Evolutionary conservation across 2,113 vertebrate genomes (phyloP), one percentile per base, ranked within the genome.

Genomic region (Tragulus kanchil): DNA sequence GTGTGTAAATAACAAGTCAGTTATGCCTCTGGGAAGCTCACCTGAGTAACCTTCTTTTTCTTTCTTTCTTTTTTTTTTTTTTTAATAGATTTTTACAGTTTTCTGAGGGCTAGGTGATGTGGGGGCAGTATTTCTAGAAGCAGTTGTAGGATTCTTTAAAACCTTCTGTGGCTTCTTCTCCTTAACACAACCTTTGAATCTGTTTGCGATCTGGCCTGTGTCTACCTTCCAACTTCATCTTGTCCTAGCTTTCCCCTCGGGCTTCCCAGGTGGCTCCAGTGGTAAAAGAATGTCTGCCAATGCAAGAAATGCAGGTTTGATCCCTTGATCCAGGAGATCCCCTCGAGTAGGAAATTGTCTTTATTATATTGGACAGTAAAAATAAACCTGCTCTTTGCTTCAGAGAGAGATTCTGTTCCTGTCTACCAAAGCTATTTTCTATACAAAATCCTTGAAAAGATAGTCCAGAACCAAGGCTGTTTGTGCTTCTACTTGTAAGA

Each of bases 311-410:
- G 36, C 11, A 71, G 36, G 67, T 71, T 71, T 1, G 0, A 42
- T 71, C n/a, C 67, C 17, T 71, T 17, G 36, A 19, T 23, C 12
- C n/a, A 36, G 19, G 42, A 71, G 36, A 42, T 71, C 36, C 67
- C 65, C 31, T 67, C n/a, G n/a, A n/a, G n/a, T n/a, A n/a, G n/a
- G n/a, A n/a, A n/a, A 16, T 95, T 64, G 13, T 82, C 56, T 94
- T 90, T 78, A 87, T 90, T 62, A 62, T 52, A 73, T 3, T 82
- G 42, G 25, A 90, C 26, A 62, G 62, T 90, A 65, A 96, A 73
- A 96, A 78, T 5, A 95, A 85, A 89, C 11, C 23, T 94, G 25
- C 5, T 45, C 56, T 93, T 97, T 86, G 54, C 17, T 94, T 31
- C 17, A 82, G 52, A 89, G 93, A 82, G 6, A 31, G 15, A 48